Evolutionary conservation across 1,140 invertebrate genomes (phyloP), one percentile per base, ranked within the genome.

Genomic region (Drosophila nigromelanica): DNA sequence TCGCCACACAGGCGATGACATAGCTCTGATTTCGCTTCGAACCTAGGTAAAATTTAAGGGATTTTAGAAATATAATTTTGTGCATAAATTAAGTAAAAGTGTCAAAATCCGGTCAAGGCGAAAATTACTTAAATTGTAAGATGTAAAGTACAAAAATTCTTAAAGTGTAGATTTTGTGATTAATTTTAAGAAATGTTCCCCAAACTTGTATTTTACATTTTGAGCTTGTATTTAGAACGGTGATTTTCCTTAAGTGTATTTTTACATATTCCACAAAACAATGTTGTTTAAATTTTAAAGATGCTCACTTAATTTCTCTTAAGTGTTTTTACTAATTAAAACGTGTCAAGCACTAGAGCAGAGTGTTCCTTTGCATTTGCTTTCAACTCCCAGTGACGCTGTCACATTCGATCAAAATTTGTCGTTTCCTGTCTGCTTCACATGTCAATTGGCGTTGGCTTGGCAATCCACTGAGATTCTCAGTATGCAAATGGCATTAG

Each of bases 401-500:
- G n/a, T 48, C 55, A 51, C 5, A 42, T 40, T 39, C 35, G 40
- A 68, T 55, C 50, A 52, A 39, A 52, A 67, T 58, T 71, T 67
- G 33, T 60, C 33, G 35, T 51, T 59, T 45, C 27, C 50, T 39
- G 40, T 30, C 47, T 24, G 47, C 35, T 30, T 40, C 55, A 40
- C 24, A 42, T 68, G 70, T 42, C 70, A 61, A 40, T 73, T 59
- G 40, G 15, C 10, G 30, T 62, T 61, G 48, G 40, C 39, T 45
- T 40, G 50, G 37, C 45, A 66, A 67, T 67, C 62, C 69, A 43
- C 21, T 35, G 39, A 37, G 69, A 51, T 45, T 71, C 61, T 64
- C 56, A 35, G 42, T 51, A 73, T 68, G 70, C 63, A 73, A 67
- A 73, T 73, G 63, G n/a, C 55, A 60, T 68, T 73, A 60, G 54